Evolutionary conservation across 2,888 invertebrate species (phyloP).

Genomic region (Galeopsomyia nigrocyanea): DNA sequence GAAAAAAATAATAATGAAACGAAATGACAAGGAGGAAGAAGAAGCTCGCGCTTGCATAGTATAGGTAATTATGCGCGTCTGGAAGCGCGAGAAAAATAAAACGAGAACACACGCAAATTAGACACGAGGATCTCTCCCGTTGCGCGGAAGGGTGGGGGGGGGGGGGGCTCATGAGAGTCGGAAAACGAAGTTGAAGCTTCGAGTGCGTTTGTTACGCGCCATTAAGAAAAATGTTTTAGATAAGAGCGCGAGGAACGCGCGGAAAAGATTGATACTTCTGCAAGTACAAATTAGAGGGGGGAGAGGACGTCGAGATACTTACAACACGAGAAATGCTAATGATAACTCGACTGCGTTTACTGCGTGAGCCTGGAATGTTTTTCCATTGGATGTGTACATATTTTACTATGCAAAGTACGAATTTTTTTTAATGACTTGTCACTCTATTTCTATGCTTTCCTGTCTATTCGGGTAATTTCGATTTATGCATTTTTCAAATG

Average conservation of each 20-base stretch:
- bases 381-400: no score
- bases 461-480: no score
- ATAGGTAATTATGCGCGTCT: conserved; percentile 7
- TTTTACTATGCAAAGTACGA: no score
- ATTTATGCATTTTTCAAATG: no score
- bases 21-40: not conserved
- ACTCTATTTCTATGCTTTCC: no score
- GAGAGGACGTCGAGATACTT: not conserved
- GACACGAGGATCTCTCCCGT: not conserved
- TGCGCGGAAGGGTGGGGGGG: no score
- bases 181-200: conserved; percentile 6
- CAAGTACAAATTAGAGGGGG: conserved; percentile 21
- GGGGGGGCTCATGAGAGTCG: conserved; percentile 34
- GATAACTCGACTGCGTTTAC: not conserved
- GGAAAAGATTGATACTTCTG: not conserved
- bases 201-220: conserved; percentile 5
- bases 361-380: no score
- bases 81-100: not conserved
- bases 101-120: no score
- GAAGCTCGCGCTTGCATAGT: not conserved
- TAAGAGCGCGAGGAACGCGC: conserved; percentile 26
- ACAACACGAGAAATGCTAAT: conserved; percentile 28
- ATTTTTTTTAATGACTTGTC: no score
- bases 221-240: conserved; percentile 30
- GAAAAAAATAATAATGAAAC: no score